Evolutionary conservation across 2,113 vertebrate species (phyloP).

Genomic region (Toxotes chatareus): DNA sequence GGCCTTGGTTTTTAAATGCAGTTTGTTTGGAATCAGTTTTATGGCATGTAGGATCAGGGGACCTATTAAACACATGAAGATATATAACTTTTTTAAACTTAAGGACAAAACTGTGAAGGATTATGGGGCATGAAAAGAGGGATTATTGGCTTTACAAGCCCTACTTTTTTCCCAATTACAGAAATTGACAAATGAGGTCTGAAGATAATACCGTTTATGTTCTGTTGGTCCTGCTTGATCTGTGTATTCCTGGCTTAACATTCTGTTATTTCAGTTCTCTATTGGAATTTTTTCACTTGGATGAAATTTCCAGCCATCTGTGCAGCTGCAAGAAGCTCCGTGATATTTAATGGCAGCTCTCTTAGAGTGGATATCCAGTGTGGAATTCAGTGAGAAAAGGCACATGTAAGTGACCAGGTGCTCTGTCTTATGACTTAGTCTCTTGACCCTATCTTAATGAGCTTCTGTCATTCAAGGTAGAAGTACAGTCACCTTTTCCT

Average conservation of each 20-base stretch:
- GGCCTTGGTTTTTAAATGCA: too few relatives aligned
- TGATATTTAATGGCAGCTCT: slow-evolving; percentile 50
- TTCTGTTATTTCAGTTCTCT: slow-evolving; percentile 19
- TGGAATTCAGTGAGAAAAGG: slow-evolving; percentile 14
- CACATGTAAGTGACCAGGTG: slow-evolving; percentile 64
- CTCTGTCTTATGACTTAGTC: slow-evolving; percentile 43
- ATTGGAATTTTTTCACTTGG: slow-evolving; percentile 41
- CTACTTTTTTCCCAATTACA: neutral
- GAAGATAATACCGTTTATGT: slow-evolving; percentile 8
- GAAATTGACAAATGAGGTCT: slow-evolving; percentile 8
- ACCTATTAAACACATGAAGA: neutral
- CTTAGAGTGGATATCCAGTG: slow-evolving; percentile 20
- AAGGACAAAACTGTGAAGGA: neutral
- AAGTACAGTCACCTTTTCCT: neutral
- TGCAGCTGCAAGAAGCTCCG: slow-evolving; percentile 61
- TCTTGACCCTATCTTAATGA: slow-evolving; percentile 58
- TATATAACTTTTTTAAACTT: neutral
- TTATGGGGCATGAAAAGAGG: neutral
- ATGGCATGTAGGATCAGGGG: neutral
- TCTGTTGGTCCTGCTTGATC: neutral
- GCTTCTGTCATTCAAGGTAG: slow-evolving; percentile 61
- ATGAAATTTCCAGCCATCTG: slow-evolving; percentile 45
- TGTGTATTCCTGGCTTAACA: neutral
- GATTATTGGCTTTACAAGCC: neutral
- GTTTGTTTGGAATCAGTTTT: neutral